Base-by-base conservation (phyloP, 2,113 vertebrate species). In the Okapia johnstoni region DNA sequence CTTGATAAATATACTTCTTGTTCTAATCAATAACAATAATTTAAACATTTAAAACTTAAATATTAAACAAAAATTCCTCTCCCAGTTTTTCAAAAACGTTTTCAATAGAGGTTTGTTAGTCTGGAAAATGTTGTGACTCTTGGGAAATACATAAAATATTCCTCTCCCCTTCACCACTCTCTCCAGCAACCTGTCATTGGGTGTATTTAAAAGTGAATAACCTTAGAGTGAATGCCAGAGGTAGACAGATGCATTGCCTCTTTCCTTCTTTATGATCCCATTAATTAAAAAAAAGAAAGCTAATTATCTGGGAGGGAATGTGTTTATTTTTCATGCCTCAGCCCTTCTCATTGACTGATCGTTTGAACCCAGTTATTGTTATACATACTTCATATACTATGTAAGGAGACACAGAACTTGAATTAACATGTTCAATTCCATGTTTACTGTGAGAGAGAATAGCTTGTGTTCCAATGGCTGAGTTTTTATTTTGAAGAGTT, bases 401-500 rank as follows among this genome's bases (percentile, higher is more conserved):
- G 10, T 1, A 7, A 70, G 76, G 48, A 87, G 16, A 81, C 16
- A 76, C 14, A 93, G 88, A 63, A 88, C 21, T 48, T 77, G 60
- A 52, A 85, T 83, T 76, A 96, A 57, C 43, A 84, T 91, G 48
- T n/a, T 57, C 93, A 57, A 11, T n/a, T 86, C n/a, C 48, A 66
- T 73, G 25, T 85, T 95, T 86, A 17, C 33, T 83, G 28, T 46
- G 40, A 77, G n/a, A 79, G 30, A 28, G 8, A 76, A 85, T 26
- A 81, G 46, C n/a, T 81, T 88, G 48, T 96, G 43, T 92, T 95
- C 60, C 66, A 88, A 4, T 79, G 50, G 13, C 40, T 96, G 84
- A 95, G 33, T 30, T 93, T 95, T 94, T 50, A 85, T 88, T 36
- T n/a, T 88, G 46, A 80, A 85, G 30, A 96, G 54, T 28, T 81